Evolutionary conservation across 64 coral and sea anemone genomes (phyloP).

Genomic region (Astreopora myriophthalma): DNA sequence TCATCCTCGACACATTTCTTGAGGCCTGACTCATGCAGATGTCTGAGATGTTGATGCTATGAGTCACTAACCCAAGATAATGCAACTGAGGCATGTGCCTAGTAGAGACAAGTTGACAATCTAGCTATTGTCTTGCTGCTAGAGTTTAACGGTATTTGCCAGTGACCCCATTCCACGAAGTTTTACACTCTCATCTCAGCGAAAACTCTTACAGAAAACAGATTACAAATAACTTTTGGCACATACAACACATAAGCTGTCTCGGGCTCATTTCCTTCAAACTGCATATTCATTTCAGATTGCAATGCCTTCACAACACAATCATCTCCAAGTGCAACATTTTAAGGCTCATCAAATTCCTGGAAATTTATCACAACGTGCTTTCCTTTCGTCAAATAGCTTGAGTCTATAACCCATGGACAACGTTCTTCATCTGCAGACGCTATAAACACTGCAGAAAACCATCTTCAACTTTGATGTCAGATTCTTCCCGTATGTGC

Average conservation of each 20-base stretch:
- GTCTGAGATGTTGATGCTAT: constrained; percentile 47
- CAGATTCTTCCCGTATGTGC: not conserved
- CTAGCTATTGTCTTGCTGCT: too few relatives aligned
- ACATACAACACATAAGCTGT: constrained; percentile 59
- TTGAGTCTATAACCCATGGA: constrained; percentile 47
- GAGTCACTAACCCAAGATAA: constrained; percentile 9
- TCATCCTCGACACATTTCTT: constrained; percentile 18
- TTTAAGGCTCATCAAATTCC: not conserved
- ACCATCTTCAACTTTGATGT: not conserved
- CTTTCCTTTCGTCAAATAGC: constrained; percentile 44
- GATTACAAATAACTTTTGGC: constrained; percentile 15
- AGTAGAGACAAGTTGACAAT: constrained; percentile 42
- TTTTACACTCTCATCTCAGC: constrained; percentile 23
- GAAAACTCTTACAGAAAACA: constrained; percentile 59
- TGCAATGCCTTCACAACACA: constrained; percentile 49
- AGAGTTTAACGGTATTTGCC: constrained; percentile 34
- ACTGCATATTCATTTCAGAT: constrained; percentile 54
- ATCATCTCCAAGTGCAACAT: constrained; percentile 52
- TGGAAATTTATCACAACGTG: constrained; percentile 31
- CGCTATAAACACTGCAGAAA: constrained; percentile 2
- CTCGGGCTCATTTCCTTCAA: too few relatives aligned
- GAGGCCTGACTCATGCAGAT: constrained; percentile 37
- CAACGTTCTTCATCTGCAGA: constrained; percentile 2
- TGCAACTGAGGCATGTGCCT: constrained; percentile 28
- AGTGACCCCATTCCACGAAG: constrained; percentile 49